Conservation (phyloP, 2,797 vertebrate species). For the Paedocypris micromegethes region DNA sequence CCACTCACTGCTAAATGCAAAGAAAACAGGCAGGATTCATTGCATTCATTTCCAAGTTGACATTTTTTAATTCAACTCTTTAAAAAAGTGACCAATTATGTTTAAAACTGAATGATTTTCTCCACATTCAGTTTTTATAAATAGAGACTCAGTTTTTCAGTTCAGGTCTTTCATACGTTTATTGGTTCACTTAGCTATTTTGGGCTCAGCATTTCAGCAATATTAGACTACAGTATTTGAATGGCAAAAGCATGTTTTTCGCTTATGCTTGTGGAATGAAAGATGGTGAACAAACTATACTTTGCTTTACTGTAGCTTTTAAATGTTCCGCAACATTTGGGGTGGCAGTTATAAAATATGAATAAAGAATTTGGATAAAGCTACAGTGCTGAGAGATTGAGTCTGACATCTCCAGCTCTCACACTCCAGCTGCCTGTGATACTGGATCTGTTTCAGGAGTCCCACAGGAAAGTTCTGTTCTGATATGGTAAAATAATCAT, state of each 20-base stretch:
- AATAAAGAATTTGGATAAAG: conserved; percentile 53
- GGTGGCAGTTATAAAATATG: conserved; percentile 50
- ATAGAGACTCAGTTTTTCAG: too few species aligned
- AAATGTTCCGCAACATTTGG: conserved; percentile 30
- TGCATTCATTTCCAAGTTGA: too few species aligned
- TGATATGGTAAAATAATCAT: conserved; percentile 68
- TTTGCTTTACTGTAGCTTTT: conserved; percentile 32
- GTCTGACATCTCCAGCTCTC: conserved; percentile 56
- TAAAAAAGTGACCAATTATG: too few species aligned
- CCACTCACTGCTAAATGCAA: too few species aligned
- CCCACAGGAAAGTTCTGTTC: conserved; percentile 50
- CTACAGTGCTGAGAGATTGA: conserved; percentile 51
- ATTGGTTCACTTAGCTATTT: too few species aligned
- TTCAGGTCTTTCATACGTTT: too few species aligned
- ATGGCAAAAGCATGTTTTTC: background rate
- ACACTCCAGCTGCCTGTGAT: conserved; percentile 49
- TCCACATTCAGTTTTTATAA: too few species aligned
- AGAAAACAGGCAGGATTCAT: too few species aligned
- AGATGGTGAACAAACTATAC: conserved; percentile 40
- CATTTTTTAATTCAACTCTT: too few species aligned
- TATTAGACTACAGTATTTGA: background rate
- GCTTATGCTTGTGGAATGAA: conserved; percentile 14
- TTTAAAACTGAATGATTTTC: too few species aligned
- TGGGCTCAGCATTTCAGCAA: too few species aligned
- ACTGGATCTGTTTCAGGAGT: conserved; percentile 62